phyloP scores from a whole-genome alignment of 2,888 invertebrate genomes.

The Zygothrica quintamaculata region DNA sequence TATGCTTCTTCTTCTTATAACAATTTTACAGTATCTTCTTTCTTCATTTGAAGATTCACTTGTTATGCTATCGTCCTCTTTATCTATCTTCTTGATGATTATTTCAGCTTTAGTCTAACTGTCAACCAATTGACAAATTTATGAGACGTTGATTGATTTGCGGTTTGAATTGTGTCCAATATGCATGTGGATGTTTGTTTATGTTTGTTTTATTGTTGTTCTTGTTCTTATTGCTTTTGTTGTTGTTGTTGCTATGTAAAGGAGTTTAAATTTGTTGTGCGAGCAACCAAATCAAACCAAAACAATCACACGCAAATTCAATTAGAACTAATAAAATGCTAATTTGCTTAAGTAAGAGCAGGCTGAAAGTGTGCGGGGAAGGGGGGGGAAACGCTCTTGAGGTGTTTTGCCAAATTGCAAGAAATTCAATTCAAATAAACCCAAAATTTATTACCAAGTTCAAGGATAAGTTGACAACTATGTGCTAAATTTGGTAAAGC shows the following conservation, averaged over 20 bases:
- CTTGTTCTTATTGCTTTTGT: constrained; percentile 19
- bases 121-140: constrained; percentile 76
- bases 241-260: constrained; percentile 17
- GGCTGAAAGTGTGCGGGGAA: not conserved
- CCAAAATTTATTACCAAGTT: constrained; percentile 51
- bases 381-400: too few species aligned
- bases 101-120: constrained; percentile 50
- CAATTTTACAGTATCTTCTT: not conserved
- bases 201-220: constrained; percentile 11
- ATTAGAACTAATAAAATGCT: constrained; percentile 67
- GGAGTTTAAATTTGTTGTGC: constrained; percentile 42
- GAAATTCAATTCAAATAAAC: not conserved
- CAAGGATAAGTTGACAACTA: constrained; percentile 35
- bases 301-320: constrained; percentile 45
- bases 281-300: constrained; percentile 56
- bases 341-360: constrained; percentile 22
- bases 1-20: not conserved
- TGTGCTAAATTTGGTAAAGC: constrained; percentile 2
- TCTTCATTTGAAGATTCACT: too few species aligned
- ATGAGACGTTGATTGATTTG: constrained; percentile 82
- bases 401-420: not conserved
- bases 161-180: constrained; percentile 45
- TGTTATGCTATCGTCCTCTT: constrained; percentile 4
- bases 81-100: not conserved
- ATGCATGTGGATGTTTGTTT: constrained; percentile 31